Percentiles rank a stretch among this genome's conserved stretches.
Evolutionary conservation across 2,113 vertebrate species (phyloP).

Genomic region (Ia io): DNA sequence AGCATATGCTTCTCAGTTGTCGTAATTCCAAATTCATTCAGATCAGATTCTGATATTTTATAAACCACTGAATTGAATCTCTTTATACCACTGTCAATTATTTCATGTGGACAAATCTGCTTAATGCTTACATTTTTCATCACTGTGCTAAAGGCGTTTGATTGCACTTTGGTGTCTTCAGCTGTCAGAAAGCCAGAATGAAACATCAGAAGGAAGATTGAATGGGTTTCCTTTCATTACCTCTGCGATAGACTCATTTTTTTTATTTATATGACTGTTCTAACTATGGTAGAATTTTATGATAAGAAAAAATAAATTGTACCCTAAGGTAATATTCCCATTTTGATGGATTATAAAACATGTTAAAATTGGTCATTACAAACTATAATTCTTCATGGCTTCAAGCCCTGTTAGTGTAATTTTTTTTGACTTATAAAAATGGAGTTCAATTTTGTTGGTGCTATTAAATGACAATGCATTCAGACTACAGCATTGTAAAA

Average conservation of each 20-base stretch:
- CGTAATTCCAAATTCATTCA: conserved; percentile 53
- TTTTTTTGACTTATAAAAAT: conserved; percentile 61
- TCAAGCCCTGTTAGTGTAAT: conserved; percentile 56
- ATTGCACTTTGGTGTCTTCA: conserved; percentile 59
- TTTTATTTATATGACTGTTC: conserved; percentile 67
- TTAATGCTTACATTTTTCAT: conserved; percentile 68
- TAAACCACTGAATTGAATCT: conserved; percentile 47
- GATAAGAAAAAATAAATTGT: conserved; percentile 61
- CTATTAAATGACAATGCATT: conserved; percentile 31
- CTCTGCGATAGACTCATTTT: conserved; percentile 24
- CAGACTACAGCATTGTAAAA: background rate
- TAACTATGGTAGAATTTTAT: conserved; percentile 59
- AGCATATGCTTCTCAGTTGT: conserved; percentile 36
- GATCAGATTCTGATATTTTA: conserved; percentile 31
- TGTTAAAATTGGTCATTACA: conserved; percentile 68
- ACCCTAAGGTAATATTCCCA: conserved; percentile 63
- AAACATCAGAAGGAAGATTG: conserved; percentile 40
- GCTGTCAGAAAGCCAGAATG: conserved; percentile 63
- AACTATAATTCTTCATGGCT: conserved; percentile 58
- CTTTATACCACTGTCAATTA: conserved; percentile 46
- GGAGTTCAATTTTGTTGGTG: conserved; percentile 59
- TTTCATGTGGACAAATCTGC: conserved; percentile 55
- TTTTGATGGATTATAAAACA: conserved; percentile 72
- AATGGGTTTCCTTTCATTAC: conserved; percentile 60
- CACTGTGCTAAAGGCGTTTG: conserved; percentile 18